Evolutionary conservation across 2,113 vertebrate species (phyloP), one percentile per base, ranked within the genome.

Genomic region (Anolis carolinensis): DNA sequence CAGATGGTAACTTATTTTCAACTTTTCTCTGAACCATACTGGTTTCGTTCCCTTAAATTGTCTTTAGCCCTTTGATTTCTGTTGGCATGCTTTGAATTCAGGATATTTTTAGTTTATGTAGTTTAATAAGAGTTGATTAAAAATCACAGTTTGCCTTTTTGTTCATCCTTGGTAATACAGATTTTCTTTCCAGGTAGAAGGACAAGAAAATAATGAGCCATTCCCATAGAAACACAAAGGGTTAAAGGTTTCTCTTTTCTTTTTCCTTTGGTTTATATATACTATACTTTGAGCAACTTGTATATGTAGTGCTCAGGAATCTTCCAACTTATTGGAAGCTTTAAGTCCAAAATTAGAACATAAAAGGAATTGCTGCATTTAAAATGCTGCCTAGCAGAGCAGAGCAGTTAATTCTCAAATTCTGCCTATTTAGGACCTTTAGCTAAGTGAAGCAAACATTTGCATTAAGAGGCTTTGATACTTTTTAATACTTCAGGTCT

Each of bases 1-100:
- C 98, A 98, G 99, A 99, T 90, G 99, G 99, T 99, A 99, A 99
- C 96, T 96, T 90, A 79, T 95, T 97, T 95, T 95, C 90, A 90
- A 89, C 96, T 96, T 94, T 91, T 92, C 93, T 94, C 71, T 95
- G 92, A 92, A 90, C 94, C 90, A 87, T 90, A 82, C 90, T 72
- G 78, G 84, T 83, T 95, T 94, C 95, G 77, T 94, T 96, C 93
- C 91, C 90, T 91, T 93, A 82, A 91, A 92, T 94, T 96, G 94
- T 97, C 95, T 97, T 96, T 97, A 97, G 96, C 96, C 96, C 95
- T 97, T 96, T 96, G 95, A 94, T 96, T 96, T 97, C 94, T 96
- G 94, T 97, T 96, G 96, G 95, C 95, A 97, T 96, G 96, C 95
- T 93, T 97, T 95, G 88, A 94, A 93, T 94, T 96, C 96, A 95